Evolutionary conservation across 2,797 vertebrate species (phyloP), one percentile per base, ranked within the genome.

Genomic region (Kryptopterus vitreolus): DNA sequence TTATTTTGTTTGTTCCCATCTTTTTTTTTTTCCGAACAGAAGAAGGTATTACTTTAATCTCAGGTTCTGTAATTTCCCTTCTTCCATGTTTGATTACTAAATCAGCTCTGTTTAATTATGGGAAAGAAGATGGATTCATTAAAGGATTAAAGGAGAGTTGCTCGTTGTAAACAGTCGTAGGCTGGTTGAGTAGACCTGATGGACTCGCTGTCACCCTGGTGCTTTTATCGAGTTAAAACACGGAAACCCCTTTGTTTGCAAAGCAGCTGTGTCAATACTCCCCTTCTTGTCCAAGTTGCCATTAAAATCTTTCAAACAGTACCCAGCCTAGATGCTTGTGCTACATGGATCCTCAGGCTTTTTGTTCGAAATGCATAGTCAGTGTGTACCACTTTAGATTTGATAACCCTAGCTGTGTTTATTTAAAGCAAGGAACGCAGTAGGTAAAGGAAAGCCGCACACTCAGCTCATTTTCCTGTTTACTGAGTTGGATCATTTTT

Each of bases 161-260:
- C 22, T 63, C 52, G 77, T 33, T 50, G 1, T 58, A 29, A 71
- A 31, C 46, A 66, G 58, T 62, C 35, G 8, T 29, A 31, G 20
- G 24, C 59, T 55, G 35, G 52, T 66, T 74, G 43, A 24, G 20
- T 48, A 66, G 35, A 33, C 59, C 50, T 18, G 48, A 68, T 29
- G 48, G 52, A 59, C 52, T 46, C 58, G 8, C 62, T 24, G 43
- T 73, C 69, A 43, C 69, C 48, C 35, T 59, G 53, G 22, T 59
- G 38, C 71, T 81, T 61, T 76, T 68, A 55, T n/a, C 18, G 4
- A 63, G 22, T 69, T 66, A 61, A 57, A 69, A 16, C 22, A 24
- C 24, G 50, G 68, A 73, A 82, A 73, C 65, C 50, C 31, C 26
- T 38, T 59, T 68, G 16, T 31, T 70, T 61, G 43, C 73, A 70